phyloP scores from a whole-genome alignment of 1,140 invertebrate genomes.

The Heliothis subflexa region DNA sequence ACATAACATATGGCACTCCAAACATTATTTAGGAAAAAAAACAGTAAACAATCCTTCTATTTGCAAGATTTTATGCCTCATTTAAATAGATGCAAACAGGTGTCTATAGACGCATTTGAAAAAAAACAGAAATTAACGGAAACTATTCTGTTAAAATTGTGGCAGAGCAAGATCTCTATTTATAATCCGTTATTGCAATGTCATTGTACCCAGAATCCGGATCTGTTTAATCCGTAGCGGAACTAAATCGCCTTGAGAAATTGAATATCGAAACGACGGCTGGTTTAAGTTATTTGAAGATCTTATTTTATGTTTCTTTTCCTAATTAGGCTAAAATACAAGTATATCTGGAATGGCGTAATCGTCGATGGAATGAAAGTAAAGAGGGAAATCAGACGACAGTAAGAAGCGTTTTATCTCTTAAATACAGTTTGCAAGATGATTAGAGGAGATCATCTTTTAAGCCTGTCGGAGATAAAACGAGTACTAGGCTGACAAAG shows the following conservation, averaged over 20 bases:
- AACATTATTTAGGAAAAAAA: background rate
- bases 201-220: background rate
- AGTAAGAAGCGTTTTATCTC: no score
- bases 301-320: no score
- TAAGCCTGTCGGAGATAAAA: conserved; percentile 1
- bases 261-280: no score
- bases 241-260: background rate
- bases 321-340: no score
- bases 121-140: background rate
- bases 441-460: background rate
- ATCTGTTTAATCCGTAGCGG: background rate
- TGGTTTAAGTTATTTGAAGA: no score
- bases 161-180: background rate
- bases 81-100: background rate
- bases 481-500: conserved; percentile 7
- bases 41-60: no score
- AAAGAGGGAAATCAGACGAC: no score
- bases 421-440: background rate
- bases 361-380: no score
- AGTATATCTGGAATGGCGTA: no score
- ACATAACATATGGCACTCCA: background rate
- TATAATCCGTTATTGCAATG: background rate
- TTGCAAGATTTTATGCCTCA: background rate
- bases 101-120: background rate
- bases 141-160: conserved; percentile 18